Base-by-base conservation (phyloP, 2,888 invertebrate species). In the Apoderus coryli region DNA sequence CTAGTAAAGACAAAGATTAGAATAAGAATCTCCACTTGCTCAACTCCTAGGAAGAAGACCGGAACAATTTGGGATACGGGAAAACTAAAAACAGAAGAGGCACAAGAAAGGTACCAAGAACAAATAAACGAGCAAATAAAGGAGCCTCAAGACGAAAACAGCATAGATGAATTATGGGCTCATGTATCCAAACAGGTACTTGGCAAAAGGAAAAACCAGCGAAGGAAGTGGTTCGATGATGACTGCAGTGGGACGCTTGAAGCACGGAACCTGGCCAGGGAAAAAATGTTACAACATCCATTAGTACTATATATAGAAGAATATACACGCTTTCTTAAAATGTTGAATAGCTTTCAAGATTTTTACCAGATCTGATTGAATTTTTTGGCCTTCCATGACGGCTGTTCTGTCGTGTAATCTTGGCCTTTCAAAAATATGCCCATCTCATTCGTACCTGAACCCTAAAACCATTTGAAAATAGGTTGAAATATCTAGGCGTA, bases 221-320 rank as follows among this genome's bases (percentile, higher is more conserved):
- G 14, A 26, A 26, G 12, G 26, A 26, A 26, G 14, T 26, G 26
- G 26, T 26, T 26, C 14, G 26, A 26, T 14, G 12, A 26, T 13
- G 26, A 11, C 13, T 26, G 26, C n/a, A 26, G 5, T 11, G 12
- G 26, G 26, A 5, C 26, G 11, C 12, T 26, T 14, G 26, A 26
- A 23, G 23, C 10, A 22, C 10, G 29, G 23, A 29, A 29, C 22
- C 5, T 23, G 29, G 12, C 29, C 14, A 29, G 29, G 10, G 10
- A 16, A 23, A 23, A 23, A 22, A 29, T 29, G 29, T 10, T 29
- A 13, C 29, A 29, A 29, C 10, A 29, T 23, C 11, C 22, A 22
- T 12, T 10, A 29, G 22, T 9, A 29, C 5, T 9, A 12, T 23
- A 22, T 23, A 29, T 23, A 23, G 23, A 29, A 22, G 23, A 23